A percentile compares a stretch with the other conserved stretches of the same genome.
phyloP scores from a whole-genome alignment of 1,140 invertebrate species.

The Wiebesia pumilae region DNA sequence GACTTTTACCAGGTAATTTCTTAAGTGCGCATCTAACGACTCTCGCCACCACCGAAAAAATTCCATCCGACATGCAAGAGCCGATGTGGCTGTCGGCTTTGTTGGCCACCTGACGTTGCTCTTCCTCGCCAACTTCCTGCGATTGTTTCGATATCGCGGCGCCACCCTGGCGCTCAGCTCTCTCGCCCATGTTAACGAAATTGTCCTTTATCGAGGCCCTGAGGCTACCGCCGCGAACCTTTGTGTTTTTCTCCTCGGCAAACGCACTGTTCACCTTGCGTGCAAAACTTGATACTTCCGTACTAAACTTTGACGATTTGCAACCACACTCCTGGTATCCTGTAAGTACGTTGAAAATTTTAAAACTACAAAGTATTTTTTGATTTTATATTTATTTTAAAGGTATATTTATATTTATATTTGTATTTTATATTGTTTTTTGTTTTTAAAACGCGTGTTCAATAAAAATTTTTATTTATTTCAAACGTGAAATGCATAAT shows the following conservation, averaged over 20 bases:
- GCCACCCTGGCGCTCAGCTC: not conserved
- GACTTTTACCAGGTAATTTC: conserved; percentile 62
- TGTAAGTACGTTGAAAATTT: not conserved
- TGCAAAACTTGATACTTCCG: not conserved
- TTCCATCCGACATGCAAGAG: conserved; percentile 51
- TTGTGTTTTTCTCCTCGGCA: not conserved
- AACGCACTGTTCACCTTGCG: not conserved
- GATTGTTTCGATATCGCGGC: not conserved
- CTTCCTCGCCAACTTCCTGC: not conserved
- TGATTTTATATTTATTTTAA: no score
- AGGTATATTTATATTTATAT: no score
- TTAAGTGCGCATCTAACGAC: conserved; percentile 63
- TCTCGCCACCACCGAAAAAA: conserved; percentile 63
- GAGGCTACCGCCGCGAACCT: not conserved
- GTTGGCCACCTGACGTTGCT: not conserved
- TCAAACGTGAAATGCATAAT: no score
- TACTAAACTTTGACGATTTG: conserved; percentile 4
- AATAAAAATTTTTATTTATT: no score
- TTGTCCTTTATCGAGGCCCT: conserved; percentile 8
- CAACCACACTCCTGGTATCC: not conserved
- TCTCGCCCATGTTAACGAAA: not conserved
- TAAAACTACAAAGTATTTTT: not conserved
- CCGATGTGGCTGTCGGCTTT: not conserved
- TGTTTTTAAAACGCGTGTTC: no score
- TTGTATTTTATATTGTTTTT: no score